A percentile compares a stretch with the other conserved stretches of the same genome.
These are phyloP conservation scores for Carcharodon carcharias DNA, from an alignment of 2,797 vertebrate species.

Conservation along the genomic window DNA sequence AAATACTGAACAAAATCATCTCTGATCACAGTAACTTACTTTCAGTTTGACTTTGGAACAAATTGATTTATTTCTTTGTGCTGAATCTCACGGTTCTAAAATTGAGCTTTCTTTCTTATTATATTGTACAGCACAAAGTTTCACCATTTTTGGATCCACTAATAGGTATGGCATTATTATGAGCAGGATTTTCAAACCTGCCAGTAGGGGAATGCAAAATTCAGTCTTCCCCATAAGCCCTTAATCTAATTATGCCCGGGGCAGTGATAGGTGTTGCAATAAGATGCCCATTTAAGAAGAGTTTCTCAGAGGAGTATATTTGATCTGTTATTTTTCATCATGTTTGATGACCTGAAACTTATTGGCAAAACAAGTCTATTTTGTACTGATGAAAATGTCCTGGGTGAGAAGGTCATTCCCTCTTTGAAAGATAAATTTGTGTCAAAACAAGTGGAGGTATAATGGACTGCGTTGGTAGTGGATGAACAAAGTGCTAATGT, in stretches of 20 bases:
- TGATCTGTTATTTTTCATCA: neutral
- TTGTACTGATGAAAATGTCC: neutral
- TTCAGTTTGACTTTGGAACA: neutral
- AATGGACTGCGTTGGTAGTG: neutral
- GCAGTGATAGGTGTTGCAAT: neutral
- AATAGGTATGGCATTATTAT: neutral
- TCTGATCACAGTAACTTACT: neutral
- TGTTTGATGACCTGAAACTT: neutral
- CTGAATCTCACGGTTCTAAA: neutral
- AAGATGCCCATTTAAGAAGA: neutral
- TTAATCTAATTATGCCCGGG: neutral
- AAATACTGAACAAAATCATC: neutral
- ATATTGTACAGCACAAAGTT: neutral
- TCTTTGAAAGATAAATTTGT: neutral
- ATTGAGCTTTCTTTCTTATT: neutral
- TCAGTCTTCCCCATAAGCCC: neutral
- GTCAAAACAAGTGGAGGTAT: neutral
- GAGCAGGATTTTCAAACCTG: no score
- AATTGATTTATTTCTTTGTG: neutral
- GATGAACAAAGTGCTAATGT: neutral
- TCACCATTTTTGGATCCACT: neutral
- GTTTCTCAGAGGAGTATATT: neutral
- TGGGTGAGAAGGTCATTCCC: neutral
- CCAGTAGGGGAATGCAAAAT: no score
- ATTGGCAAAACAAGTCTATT: neutral